Base-by-base conservation (phyloP, 1,140 invertebrate species). In the Microplitis mediator region DNA sequence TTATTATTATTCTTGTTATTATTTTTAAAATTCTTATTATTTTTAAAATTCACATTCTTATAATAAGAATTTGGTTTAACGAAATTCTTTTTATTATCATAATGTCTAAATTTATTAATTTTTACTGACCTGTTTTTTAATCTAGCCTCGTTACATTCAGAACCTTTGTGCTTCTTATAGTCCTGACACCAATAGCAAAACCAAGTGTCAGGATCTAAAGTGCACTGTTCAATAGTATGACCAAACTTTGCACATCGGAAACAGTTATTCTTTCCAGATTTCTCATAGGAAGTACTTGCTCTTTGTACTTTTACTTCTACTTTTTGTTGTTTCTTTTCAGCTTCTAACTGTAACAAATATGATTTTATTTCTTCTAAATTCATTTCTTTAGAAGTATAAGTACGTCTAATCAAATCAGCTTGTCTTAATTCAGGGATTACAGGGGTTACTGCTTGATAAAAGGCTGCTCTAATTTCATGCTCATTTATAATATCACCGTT, bases 391-490 rank as follows among this genome's bases (percentile, higher is more conserved):
- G 39, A 45, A 0, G 51, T 73, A 0, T 60, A 73, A 60, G n/a
- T 35, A 31, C 62, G 36, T 9, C 50, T 34, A 31, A 51, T 56
- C 9, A 72, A 69, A 52, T 77, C 73, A 23, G 50, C 63, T 1
- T 58, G 13, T 65, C 67, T 52, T 9, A 77, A 65, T 69, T 77
- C 73, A 4, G 76, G 76, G 63, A 76, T 71, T n/a, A 50, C 70
- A n/a, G 56, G 64, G n/a, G 69, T 74, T 3, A 75, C 65, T 0
- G 76, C 78, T 65, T 77, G 69, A 39, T 76, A 76, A 45, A 77
- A 77, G 0, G 75, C 70, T 3, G 74, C 75, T n/a, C 75, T 52
- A 35, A 76, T 77, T 39, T 79, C 71, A 67, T 61, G 50, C 5
- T 74, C 75, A 14, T 72, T 69, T n/a, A 77, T 11, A 9, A 64